Evolutionary conservation across 2,888 invertebrate genomes (phyloP).

Genomic region (Ophion costatus): DNA sequence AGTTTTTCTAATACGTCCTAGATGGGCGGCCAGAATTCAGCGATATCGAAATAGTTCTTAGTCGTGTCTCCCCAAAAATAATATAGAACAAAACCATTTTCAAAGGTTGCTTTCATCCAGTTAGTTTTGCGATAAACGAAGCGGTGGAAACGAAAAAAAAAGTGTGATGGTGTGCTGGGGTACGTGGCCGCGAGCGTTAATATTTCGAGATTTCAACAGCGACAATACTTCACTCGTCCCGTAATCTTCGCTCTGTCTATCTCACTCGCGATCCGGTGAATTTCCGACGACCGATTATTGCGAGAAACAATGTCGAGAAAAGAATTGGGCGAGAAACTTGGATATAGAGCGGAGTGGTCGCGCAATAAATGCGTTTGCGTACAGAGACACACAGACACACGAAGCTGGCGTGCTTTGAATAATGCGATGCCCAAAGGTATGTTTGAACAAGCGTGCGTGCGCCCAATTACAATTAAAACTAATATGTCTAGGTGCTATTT

Average conservation of each 20-base stretch:
- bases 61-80: slow-evolving; percentile 24
- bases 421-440: slow-evolving; percentile 79
- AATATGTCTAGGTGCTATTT: slow-evolving; percentile 29
- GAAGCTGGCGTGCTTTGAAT: slow-evolving; percentile 81
- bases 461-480: slow-evolving; percentile 70
- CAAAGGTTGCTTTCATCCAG: slow-evolving; percentile 39
- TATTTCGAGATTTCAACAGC: slow-evolving; percentile 68
- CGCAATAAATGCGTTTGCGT: slow-evolving; percentile 80
- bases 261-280: slow-evolving; percentile 62
- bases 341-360: slow-evolving; percentile 74
- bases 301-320: slow-evolving; percentile 34
- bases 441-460: slow-evolving; percentile 77
- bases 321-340: slow-evolving; percentile 37
- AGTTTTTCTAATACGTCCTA: neutral
- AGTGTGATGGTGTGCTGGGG: slow-evolving; percentile 55
- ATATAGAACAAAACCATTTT: slow-evolving; percentile 19
- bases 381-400: slow-evolving; percentile 68
- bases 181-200: slow-evolving; percentile 65
- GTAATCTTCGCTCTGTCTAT: slow-evolving; percentile 70
- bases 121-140: slow-evolving; percentile 51
- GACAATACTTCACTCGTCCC: slow-evolving; percentile 73
- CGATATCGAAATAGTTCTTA: neutral
- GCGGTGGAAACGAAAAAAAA: slow-evolving; percentile 33
- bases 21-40: neutral
- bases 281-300: slow-evolving; percentile 69